phyloP scores from a whole-genome alignment of 2,113 vertebrate species.

The Stegostoma tigrinum region DNA sequence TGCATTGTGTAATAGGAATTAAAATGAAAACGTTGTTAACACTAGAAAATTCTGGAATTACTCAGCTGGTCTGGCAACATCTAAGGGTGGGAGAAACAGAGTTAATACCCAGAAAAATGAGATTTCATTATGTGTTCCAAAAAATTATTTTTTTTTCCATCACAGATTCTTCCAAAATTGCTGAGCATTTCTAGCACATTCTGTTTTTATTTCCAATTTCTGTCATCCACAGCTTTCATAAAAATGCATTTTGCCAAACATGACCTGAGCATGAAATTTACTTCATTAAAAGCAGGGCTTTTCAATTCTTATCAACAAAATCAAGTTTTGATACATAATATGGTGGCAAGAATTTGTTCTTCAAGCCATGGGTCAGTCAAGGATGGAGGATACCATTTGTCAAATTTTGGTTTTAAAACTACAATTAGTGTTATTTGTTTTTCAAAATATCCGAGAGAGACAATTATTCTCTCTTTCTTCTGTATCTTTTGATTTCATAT shows the following conservation, averaged over 20 bases:
- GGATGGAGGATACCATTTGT: background rate
- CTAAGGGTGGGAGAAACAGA: background rate
- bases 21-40: background rate
- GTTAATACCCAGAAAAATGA: too few species aligned
- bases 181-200: too few species aligned
- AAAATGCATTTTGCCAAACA: background rate
- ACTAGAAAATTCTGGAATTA: background rate
- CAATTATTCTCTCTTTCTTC: background rate
- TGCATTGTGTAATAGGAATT: background rate
- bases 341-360: background rate
- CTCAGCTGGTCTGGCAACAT: background rate
- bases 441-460: background rate
- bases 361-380: background rate
- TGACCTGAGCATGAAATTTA: too few species aligned
- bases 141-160: background rate
- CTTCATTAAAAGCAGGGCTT: background rate
- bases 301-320: background rate
- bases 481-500: background rate
- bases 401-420: background rate
- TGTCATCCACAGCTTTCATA: background rate
- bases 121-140: background rate
- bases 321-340: background rate
- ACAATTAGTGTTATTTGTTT: background rate
- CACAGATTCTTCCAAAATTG: too few species aligned
- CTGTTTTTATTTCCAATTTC: too few species aligned